Base-by-base conservation (phyloP, 1,140 invertebrate genomes). In the Popillia japonica region DNA sequence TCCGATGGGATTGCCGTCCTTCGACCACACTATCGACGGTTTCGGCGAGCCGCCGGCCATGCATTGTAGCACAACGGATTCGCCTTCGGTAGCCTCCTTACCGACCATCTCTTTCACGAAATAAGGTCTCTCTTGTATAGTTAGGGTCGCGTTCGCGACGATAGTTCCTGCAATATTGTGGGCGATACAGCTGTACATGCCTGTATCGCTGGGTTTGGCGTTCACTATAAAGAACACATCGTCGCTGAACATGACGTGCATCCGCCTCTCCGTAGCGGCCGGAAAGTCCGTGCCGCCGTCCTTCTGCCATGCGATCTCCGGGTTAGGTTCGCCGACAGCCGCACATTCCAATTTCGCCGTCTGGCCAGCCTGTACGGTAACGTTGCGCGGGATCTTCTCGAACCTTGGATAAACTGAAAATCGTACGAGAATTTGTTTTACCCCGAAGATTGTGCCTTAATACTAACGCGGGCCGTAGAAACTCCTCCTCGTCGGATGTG, bases 281-380 rank as follows among this genome's bases (percentile, higher is more conserved):
- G 97, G 97, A 86, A 99, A 99, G 86, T 98, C 94, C 85, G 95
- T 95, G 0, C 94, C 95, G n/a, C 94, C 95, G 88, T 98, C 96
- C 87, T 99, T 98, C 83, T 96, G 93, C 93, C 97, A 96, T 0
- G 94, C 92, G 80, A 98, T 96, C 86, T 96, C 92, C 41, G 97
- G 97, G 27, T 89, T 87, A 0, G 97, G 97, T 81, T 95, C 93
- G 1, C 97, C 98, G 77, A 90, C 91, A 10, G 97, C 97, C 1
- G 95, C 94, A 90, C 98, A 99, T 81, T 96, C 95, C 6, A 99
- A 88, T 64, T 92, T 92, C 0, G 95, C 96, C n/a, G 93, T 96
- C 78, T 92, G 92, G 6, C 96, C 96, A 20, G 94, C 93, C 85
- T 93, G 92, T 0, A 96, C 92, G 0, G 94, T 94, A 6, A 98